Conservation (phyloP, 2,113 vertebrate species). For the Prolemur simus region DNA sequence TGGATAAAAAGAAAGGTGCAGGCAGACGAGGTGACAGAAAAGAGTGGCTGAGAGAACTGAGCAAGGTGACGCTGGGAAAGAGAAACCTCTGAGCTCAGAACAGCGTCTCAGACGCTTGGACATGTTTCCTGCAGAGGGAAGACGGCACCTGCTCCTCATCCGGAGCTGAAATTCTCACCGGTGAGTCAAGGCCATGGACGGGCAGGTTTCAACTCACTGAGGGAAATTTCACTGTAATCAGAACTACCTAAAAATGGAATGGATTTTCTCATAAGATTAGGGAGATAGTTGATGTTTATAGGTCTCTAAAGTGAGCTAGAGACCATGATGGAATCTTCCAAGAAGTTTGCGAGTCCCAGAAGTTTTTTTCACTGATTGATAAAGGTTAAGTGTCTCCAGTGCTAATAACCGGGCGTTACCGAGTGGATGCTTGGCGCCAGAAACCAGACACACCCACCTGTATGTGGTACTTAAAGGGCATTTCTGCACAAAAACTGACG, state of each 20-base stretch:
- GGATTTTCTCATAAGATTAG: not conserved
- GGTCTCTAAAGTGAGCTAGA: not conserved
- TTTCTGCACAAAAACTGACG: not conserved
- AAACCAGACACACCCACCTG: not conserved
- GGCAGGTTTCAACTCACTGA: not conserved
- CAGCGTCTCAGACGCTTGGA: no score
- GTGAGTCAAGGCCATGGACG: not conserved
- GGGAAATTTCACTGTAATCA: not conserved
- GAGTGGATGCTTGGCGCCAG: no score
- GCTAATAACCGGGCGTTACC: not conserved
- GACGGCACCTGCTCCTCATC: no score
- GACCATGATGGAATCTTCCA: not conserved
- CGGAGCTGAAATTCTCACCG: not conserved
- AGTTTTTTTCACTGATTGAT: not conserved
- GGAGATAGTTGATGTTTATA: accelerated
- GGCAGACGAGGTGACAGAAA: not conserved
- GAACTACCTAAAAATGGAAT: not conserved
- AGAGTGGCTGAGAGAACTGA: not conserved
- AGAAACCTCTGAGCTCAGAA: accelerated
- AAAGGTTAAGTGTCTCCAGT: not conserved
- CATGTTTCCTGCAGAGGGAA: accelerated
- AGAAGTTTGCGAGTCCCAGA: not conserved
- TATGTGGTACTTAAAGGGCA: not conserved
- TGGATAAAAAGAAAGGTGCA: not conserved
- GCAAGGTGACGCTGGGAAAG: accelerated